These are phyloP conservation scores for Oxyruncus cristatus DNA, from an alignment of 2,113 vertebrate genomes.

Conservation along the genomic window DNA sequence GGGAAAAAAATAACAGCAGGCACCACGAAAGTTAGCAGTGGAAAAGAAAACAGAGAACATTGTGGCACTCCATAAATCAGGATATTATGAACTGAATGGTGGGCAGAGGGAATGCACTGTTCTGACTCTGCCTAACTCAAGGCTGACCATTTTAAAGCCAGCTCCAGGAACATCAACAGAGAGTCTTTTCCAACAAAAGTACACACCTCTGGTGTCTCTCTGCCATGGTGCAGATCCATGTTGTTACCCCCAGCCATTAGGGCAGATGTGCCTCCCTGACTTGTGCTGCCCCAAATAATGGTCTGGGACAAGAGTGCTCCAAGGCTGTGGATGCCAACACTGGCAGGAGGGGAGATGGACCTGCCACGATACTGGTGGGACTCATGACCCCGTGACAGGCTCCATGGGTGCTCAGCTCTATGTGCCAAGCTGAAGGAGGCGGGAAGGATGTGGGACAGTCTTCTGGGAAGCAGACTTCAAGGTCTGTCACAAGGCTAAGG, in stretches of 20 bases:
- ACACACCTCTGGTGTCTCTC: neutral
- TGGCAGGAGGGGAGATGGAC: neutral
- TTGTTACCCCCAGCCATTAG: neutral
- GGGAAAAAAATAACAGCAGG: neutral
- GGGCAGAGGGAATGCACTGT: neutral
- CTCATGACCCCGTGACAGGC: neutral
- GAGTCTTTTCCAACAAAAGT: neutral
- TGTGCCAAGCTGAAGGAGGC: neutral
- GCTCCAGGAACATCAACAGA: neutral
- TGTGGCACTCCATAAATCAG: neutral
- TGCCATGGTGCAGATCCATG: neutral
- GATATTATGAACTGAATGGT: neutral
- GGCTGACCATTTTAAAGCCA: neutral
- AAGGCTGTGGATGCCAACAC: neutral
- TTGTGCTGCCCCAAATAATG: neutral
- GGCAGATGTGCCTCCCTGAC: neutral
- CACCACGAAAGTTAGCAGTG: neutral
- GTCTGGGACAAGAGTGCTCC: neutral
- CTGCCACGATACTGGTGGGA: accelerated
- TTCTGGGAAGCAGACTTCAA: neutral
- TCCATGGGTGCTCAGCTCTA: neutral
- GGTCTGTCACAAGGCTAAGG: neutral
- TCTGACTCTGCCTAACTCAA: neutral
- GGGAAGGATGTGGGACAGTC: neutral
- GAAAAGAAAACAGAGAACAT: neutral